A percentile compares a stretch with the other conserved stretches of the same genome.
Conservation (phyloP, 2,113 vertebrate genomes). For the Apodemus sylvaticus region DNA sequence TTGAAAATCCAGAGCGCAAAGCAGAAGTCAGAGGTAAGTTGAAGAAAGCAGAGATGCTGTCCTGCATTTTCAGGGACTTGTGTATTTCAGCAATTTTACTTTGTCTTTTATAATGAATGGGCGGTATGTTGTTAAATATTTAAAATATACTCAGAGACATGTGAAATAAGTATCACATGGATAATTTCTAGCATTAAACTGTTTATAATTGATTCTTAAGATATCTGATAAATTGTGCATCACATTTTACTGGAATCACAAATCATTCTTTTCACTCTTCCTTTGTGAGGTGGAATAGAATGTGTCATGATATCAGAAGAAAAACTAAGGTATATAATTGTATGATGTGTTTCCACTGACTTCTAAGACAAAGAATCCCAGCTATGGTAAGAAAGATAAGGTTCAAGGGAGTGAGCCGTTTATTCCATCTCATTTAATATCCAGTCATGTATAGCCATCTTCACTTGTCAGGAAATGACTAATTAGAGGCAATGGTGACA, state of each 20-base stretch:
- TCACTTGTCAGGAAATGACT: slow-evolving; percentile 60
- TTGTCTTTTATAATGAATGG: neutral
- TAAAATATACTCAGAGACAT: neutral
- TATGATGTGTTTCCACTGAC: neutral
- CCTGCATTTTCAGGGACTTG: slow-evolving; percentile 58
- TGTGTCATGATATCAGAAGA: neutral
- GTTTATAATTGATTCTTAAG: slow-evolving; percentile 15
- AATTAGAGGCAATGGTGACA: slow-evolving; percentile 55
- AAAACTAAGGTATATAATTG: neutral
- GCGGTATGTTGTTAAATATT: neutral
- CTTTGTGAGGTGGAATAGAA: neutral
- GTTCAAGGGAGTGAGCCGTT: neutral
- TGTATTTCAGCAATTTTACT: neutral
- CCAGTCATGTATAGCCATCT: neutral
- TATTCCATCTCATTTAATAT: slow-evolving; percentile 53
- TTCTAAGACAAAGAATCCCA: neutral
- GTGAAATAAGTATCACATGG: neutral
- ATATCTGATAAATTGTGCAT: neutral
- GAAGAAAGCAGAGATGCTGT: slow-evolving; percentile 35
- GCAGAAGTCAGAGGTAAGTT: slow-evolving; percentile 64
- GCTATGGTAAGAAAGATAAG: neutral
- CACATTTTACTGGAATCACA: neutral
- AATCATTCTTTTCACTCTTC: neutral
- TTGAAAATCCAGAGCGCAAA: slow-evolving; percentile 64
- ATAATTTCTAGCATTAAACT: neutral